Percentiles rank a stretch among this genome's conserved stretches.
Conservation (phyloP, 2,888 invertebrate species). For the Platycnemis pennipes region DNA sequence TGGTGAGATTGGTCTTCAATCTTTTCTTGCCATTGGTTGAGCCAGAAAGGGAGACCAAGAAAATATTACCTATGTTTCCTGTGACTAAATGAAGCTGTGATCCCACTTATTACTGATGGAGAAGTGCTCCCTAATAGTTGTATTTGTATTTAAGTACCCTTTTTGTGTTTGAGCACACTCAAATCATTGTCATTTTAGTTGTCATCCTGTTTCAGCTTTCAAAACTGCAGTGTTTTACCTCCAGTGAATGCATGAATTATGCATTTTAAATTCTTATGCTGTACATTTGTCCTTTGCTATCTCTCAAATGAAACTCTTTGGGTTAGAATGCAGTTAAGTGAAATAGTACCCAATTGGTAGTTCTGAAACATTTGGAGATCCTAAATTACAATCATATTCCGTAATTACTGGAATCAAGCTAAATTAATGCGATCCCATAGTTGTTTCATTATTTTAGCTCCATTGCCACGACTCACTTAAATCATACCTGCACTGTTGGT, state of each 20-base stretch:
- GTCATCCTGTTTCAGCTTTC: not conserved
- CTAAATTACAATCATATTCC: not conserved
- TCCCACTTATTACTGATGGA: constrained; percentile 54
- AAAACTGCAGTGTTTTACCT: not conserved
- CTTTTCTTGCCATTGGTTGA: constrained; percentile 47
- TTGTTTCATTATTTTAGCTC: constrained; percentile 26
- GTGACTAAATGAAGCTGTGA: constrained; percentile 60
- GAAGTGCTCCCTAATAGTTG: not conserved
- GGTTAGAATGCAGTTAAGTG: not conserved
- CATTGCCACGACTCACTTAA: constrained; percentile 30
- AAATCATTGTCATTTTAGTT: constrained; percentile 35
- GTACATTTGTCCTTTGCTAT: constrained; percentile 23
- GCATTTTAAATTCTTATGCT: not conserved
- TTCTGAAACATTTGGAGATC: not conserved
- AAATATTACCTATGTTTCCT: constrained; percentile 53
- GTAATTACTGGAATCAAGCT: constrained; percentile 40
- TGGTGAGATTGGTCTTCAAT: constrained; percentile 59
- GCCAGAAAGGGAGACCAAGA: constrained; percentile 52
- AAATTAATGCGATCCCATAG: not conserved
- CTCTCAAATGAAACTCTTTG: not conserved
- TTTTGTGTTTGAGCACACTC: constrained; percentile 8
- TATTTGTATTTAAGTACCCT: constrained; percentile 42
- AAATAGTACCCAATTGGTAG: not conserved
- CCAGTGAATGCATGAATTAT: not conserved
- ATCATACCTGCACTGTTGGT: constrained; percentile 51